Base-by-base conservation (phyloP, 2,113 vertebrate genomes). In the Perca flavescens region DNA sequence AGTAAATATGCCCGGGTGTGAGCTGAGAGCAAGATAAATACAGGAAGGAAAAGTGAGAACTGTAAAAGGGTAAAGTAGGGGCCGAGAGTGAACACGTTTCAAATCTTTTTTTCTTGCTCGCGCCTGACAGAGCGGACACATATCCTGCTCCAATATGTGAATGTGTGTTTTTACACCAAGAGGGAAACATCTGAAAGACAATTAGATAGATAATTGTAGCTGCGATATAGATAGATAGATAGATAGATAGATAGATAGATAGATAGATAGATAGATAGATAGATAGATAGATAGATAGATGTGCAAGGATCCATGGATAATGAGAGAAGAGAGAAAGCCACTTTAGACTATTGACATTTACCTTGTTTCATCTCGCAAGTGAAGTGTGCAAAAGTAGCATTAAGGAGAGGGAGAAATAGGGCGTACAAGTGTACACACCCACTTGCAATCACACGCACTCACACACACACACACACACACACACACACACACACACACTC, bases 311-410 rank as follows among this genome's bases (percentile, higher is more conserved):
- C 13, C 0, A 17, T 60, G 40, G 31, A 34, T 72, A 65, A 68
- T 43, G 62, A 66, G 6, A 79, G 52, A 57, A 57, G 60, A 67
- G 46, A 71, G 34, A 80, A 83, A 67, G 21, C 49, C 87, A 71
- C 67, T 88, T 79, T 54, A 72, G 66, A 77, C 68, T 83, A 34
- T 85, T 91, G 84, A 86, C 91, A 89, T 92, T 89, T 84, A 82
- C 77, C 73, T 87, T 84, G 57, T 79, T 82, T 87, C 81, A 86
- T 76, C 72, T 69, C 36, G 5, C 74, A 78, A 83, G 83, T 86
- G 83, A 80, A 85, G 83, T 80, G 79, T 65, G 73, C 61, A 68
- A 80, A 85, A 82, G 67, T 47, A 73, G 80, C 77, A 66, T 80
- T 25, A 54, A 75, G 2, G n/a, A 56, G 79, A 64, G 72, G 66